These are phyloP conservation scores for Tetragonisca angustula DNA, from an alignment of 2,888 invertebrate species.

Conservation along the genomic window DNA sequence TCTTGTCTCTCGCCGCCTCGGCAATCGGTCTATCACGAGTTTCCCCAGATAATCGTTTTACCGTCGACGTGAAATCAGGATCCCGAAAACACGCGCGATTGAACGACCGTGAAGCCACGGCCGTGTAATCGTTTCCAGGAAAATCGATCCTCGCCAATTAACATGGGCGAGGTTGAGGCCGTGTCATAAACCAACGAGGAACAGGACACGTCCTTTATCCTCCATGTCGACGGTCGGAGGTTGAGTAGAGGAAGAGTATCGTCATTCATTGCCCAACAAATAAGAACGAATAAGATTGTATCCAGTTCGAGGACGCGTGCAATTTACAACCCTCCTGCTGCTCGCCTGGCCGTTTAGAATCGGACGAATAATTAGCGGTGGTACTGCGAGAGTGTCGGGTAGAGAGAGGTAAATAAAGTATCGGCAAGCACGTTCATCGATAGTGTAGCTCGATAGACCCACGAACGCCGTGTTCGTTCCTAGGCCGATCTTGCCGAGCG, in stretches of 20 bases:
- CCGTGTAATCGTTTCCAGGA: constrained; percentile 56
- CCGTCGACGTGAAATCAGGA: constrained; percentile 11
- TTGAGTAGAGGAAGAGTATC: neutral
- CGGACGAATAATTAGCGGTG: neutral
- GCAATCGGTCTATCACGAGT: neutral
- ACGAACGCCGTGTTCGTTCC: constrained; percentile 55
- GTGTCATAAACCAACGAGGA: constrained; percentile 39
- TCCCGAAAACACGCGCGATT: constrained; percentile 40
- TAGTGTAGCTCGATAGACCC: constrained; percentile 19
- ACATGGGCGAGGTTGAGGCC: constrained; percentile 62
- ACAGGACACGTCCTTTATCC: constrained; percentile 23
- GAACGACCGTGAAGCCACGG: constrained; percentile 54
- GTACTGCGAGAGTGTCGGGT: no score
- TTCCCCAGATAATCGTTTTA: neutral
- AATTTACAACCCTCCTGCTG: no score
- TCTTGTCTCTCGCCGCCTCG: constrained; percentile 2
- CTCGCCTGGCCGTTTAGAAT: neutral
- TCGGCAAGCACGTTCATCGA: constrained; percentile 14
- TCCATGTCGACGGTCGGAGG: constrained; percentile 21
- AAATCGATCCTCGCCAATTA: constrained; percentile 62
- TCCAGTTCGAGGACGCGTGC: neutral
- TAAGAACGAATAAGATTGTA: neutral
- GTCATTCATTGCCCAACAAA: constrained; percentile 24
- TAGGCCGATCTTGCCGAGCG: constrained; percentile 71
- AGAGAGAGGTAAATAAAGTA: neutral